Base-by-base conservation (phyloP, 2,113 vertebrate genomes). In the Diadophis punctatus region DNA sequence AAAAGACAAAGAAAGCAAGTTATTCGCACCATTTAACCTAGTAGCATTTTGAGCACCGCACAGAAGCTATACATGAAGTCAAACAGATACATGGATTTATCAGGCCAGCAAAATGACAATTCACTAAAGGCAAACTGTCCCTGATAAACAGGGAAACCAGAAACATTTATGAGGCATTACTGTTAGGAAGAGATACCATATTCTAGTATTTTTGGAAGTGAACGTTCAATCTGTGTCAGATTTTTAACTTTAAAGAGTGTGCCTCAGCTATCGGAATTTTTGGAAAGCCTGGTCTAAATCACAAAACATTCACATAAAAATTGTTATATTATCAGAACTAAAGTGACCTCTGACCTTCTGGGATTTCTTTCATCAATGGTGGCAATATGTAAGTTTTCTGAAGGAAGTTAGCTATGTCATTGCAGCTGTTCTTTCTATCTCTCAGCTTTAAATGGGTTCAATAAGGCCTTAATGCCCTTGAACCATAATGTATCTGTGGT, bases 401-500 rank as follows among this genome's bases (percentile, higher is more conserved):
- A 95, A 51, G 95, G 94, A 93, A 96, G 96, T 96, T 97, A 96
- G 96, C 94, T 94, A 8, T 18, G 93, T 51, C 91, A 94, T 92
- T 30, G 88, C 92, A 96, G 95, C 90, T 96, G 94, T 94, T 95
- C 91, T 96, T 96, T 88, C 49, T 97, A 96, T 97, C 96, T 97
- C 95, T 91, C 94, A 95, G 94, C 96, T 96, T 96, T 96, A 97
- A 93, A 3, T 95, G 94, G 93, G 94, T 91, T 96, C 96, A 95
- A 91, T 88, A 94, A 97, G 95, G 96, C 95, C 92, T 94, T 94
- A 96, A 95, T 95, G 96, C 97, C 97, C 97, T 93, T 97, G 97
- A 97, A 96, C 96, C 94, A 95, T 95, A 95, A 94, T 94, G 95
- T 16, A 95, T 96, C 95, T 95, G 91, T 96, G 93, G 93, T 96